These are phyloP conservation scores for Chelonus insularis DNA, from an alignment of 1,140 invertebrate species.

Conservation along the genomic window DNA sequence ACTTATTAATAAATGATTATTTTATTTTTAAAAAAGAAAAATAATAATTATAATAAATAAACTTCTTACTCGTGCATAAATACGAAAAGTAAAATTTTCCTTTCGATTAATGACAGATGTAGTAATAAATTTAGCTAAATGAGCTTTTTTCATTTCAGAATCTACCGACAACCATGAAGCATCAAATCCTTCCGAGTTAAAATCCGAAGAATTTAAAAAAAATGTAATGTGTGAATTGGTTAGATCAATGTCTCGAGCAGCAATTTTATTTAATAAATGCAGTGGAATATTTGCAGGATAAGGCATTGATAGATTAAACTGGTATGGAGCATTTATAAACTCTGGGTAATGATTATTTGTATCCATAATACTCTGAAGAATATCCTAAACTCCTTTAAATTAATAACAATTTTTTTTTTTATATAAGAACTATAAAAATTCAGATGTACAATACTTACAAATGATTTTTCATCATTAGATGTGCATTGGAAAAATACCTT, in stretches of 20 bases:
- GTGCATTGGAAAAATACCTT: too few relatives aligned
- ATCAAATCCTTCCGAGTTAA: constrained; percentile 17
- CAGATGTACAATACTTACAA: too few relatives aligned
- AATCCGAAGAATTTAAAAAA: constrained; percentile 11
- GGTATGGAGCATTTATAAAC: constrained; percentile 31
- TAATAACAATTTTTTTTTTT: too few relatives aligned
- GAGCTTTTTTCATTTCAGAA: constrained; percentile 16
- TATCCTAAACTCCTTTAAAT: constrained; percentile 21
- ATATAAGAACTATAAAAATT: too few relatives aligned
- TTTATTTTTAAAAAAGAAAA: background rate
- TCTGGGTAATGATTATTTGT: constrained; percentile 36
- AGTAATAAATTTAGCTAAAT: constrained; percentile 26
- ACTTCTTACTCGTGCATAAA: constrained; percentile 20
- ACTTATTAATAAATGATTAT: background rate
- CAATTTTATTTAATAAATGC: constrained; percentile 23
- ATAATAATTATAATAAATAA: too few relatives aligned
- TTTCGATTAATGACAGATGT: constrained; percentile 20
- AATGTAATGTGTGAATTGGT: constrained; percentile 31
- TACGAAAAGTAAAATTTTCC: constrained; percentile 21
- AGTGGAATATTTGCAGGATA: constrained; percentile 31
- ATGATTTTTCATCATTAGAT: too few relatives aligned
- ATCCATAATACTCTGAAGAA: constrained; percentile 26
- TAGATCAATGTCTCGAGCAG: constrained; percentile 33
- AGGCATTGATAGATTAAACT: constrained; percentile 34
- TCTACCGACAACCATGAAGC: constrained; percentile 21